phyloP scores from a whole-genome alignment of 2,797 vertebrate genomes.

The Tauraco hartlaubi region DNA sequence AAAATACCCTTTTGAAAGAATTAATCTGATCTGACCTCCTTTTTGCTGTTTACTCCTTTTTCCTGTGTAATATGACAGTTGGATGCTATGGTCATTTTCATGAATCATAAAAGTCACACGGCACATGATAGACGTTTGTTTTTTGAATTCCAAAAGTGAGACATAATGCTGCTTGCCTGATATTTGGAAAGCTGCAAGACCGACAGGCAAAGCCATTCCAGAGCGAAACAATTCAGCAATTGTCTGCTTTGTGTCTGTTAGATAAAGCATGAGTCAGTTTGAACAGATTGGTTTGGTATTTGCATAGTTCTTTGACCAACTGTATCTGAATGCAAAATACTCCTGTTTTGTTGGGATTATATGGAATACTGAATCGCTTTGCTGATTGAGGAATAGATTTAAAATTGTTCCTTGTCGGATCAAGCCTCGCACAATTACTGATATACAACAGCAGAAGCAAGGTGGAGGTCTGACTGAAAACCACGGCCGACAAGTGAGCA shows the following conservation, averaged over 20 bases:
- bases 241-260: neutral
- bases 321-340: neutral
- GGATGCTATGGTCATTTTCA: neutral
- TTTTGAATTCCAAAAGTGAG: slow-evolving; percentile 43
- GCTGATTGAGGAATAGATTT: neutral
- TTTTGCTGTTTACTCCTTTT: neutral
- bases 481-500: neutral
- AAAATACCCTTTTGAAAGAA: neutral
- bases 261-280: neutral
- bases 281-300: neutral
- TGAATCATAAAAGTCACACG: slow-evolving; percentile 43
- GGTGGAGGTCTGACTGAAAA: neutral
- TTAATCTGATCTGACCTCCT: neutral
- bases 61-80: neutral
- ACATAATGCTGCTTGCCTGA: slow-evolving; percentile 21
- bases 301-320: neutral
- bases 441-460: neutral
- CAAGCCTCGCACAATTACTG: accelerated
- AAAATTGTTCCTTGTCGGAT: neutral
- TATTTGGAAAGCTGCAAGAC: neutral
- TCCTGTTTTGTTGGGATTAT: neutral
- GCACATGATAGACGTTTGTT: neutral
- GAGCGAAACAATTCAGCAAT: slow-evolving; percentile 21
- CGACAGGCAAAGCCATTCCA: slow-evolving; percentile 11
- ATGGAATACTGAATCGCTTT: neutral